Evolutionary conservation across 2,797 vertebrate species (phyloP), one percentile per base, ranked within the genome.

Genomic region (Naso thynnoides): DNA sequence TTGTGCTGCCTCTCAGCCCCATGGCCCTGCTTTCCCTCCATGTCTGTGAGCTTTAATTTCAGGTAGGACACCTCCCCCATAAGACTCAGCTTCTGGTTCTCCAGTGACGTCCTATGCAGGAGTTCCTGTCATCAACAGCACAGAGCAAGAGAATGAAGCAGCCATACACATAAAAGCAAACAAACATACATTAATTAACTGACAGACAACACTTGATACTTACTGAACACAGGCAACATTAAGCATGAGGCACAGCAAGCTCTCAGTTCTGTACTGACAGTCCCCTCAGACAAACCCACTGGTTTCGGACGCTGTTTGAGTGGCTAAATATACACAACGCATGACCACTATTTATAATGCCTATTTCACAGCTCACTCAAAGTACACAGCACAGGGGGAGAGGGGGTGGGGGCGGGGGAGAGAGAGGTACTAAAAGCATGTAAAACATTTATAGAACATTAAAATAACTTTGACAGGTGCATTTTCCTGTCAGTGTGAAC

Each of bases 21-120:
- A 47, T 96, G 95, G 73, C 83, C 90, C 83, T 96, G 96, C 69
- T 96, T 97, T 81, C 96, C 96, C 83, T 99, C 98, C 96, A 99
- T 97, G 73, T 96, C 95, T 85, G 95, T 94, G 81, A 99, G 93
- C 76, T 98, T 98, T 71, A 98, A 92, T 91, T 98, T 99, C 87
- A 99, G 92, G 87, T 96, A 95, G 77, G 97, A 98, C 81, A 99
- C 96, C 91, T 99, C 97, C 79, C 96, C 96, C 95, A 96, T 96
- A 75, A 99, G 94, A 94, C 96, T 96, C 31, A 96, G 91, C 90
- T 99, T 99, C 91, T 99, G 97, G 55, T 92, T 96, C 91, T 99
- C 97, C 2, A 98, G 95, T 13, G 96, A 96, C 27, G 96, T 96
- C 74, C 96, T 96, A 83, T 96, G 97, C 80, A 97, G 89, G 80